These are phyloP conservation scores for Diploptera punctata DNA, from an alignment of 2,888 invertebrate species.

Conservation along the genomic window DNA sequence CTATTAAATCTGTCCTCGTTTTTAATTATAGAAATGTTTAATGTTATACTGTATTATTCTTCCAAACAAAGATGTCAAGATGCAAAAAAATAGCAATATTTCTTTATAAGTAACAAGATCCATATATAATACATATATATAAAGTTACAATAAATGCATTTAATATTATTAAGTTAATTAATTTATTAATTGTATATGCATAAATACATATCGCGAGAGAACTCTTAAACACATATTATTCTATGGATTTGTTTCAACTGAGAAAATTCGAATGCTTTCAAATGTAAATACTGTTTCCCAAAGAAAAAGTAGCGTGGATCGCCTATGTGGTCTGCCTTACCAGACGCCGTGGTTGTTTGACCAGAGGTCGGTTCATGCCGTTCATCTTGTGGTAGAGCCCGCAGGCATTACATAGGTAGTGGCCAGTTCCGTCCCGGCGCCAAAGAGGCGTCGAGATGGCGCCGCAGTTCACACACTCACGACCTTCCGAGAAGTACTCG, in stretches of 20 bases:
- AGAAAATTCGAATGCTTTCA: constrained; percentile 4
- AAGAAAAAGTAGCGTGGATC: not conserved
- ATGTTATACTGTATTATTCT: too few relatives aligned
- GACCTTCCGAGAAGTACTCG: constrained; percentile 57
- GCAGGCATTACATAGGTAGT: constrained; percentile 99
- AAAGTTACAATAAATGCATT: too few relatives aligned
- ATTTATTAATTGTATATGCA: too few relatives aligned
- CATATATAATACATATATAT: too few relatives aligned
- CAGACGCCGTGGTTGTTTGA: constrained; percentile 90
- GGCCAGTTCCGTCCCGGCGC: constrained; percentile 98
- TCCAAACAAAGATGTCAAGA: too few relatives aligned
- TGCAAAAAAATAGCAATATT: too few relatives aligned
- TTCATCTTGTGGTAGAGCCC: constrained; percentile 98
- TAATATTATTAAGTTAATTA: too few relatives aligned
- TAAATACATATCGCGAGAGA: too few relatives aligned
- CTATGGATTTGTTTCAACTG: not conserved
- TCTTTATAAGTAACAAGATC: too few relatives aligned
- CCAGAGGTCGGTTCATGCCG: constrained; percentile 90
- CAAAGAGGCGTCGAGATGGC: constrained; percentile 91
- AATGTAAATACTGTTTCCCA: not conserved
- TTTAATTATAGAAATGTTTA: too few relatives aligned
- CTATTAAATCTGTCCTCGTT: too few relatives aligned
- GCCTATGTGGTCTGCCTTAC: constrained; percentile 63
- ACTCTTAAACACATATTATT: not conserved
- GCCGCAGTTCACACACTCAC: constrained; percentile 77